These are phyloP conservation scores for Myiopsitta monachus DNA, from an alignment of 2,113 vertebrate genomes.

Conservation along the genomic window DNA sequence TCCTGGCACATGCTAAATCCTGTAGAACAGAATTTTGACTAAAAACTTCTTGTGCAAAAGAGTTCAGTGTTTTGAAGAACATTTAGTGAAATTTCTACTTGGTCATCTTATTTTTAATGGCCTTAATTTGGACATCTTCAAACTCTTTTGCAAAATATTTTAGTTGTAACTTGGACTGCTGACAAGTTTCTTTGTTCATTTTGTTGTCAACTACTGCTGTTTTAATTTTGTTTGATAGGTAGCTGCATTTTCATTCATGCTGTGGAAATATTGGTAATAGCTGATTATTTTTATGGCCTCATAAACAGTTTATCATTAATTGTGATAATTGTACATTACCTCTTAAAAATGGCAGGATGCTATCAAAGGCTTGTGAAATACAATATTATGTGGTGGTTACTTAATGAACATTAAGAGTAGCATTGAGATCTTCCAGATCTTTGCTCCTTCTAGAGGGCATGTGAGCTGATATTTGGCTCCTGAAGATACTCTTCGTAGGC, in stretches of 20 bases:
- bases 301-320: neutral
- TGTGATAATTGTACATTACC: neutral
- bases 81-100: neutral
- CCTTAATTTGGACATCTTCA: neutral
- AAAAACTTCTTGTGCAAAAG: neutral
- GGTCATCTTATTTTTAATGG: neutral
- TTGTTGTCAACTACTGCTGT: neutral
- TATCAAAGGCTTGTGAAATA: neutral
- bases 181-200: neutral
- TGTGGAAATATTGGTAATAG: neutral
- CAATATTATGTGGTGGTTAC: neutral
- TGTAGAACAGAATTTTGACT: neutral
- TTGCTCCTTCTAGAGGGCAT: neutral
- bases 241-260: neutral
- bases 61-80: neutral
- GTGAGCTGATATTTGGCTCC: neutral
- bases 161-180: neutral
- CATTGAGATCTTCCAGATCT: neutral
- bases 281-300: neutral
- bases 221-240: neutral
- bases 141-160: neutral
- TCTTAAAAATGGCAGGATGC: neutral
- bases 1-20: neutral
- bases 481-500: neutral
- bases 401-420: neutral